These are phyloP conservation scores for Sciaenops ocellatus DNA, from an alignment of 2,797 vertebrate genomes.

Conservation along the genomic window DNA sequence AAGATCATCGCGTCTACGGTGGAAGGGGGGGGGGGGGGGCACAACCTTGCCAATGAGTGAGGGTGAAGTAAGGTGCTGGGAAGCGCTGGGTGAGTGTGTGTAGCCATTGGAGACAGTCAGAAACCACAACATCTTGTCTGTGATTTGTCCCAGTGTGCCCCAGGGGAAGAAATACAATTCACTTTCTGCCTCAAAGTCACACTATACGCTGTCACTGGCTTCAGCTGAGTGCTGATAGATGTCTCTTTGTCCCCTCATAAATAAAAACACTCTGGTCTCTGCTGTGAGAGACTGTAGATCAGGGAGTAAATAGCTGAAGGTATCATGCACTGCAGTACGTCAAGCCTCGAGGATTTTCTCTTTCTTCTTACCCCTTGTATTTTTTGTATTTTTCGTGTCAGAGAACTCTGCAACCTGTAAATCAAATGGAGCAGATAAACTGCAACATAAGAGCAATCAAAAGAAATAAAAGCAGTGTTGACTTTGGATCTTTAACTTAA, in stretches of 20 bases:
- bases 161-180: conserved; percentile 67
- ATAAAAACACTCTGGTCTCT: conserved; percentile 69
- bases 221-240: conserved; percentile 74
- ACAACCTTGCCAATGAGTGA: conserved; percentile 57
- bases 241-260: conserved; percentile 67
- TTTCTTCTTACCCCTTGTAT: conserved; percentile 27
- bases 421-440: conserved; percentile 53
- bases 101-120: conserved; percentile 41
- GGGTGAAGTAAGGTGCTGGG: conserved; percentile 44
- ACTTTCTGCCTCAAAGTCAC: conserved; percentile 71
- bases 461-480: conserved; percentile 35
- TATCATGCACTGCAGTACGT: conserved; percentile 43
- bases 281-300: conserved; percentile 70
- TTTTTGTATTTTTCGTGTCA: conserved; percentile 33
- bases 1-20: conserved; percentile 46
- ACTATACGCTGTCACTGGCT: conserved; percentile 65
- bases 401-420: conserved; percentile 42
- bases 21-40: conserved; percentile 11
- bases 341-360: conserved; percentile 41
- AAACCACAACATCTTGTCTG: conserved; percentile 62
- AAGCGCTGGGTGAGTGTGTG: conserved; percentile 25
- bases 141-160: conserved; percentile 52
- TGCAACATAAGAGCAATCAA: conserved; percentile 26
- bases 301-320: conserved; percentile 68
- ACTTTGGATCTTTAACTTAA: conserved; percentile 61